Conservation (phyloP, 2,113 vertebrate genomes). For the Phyllostomus hastatus region DNA sequence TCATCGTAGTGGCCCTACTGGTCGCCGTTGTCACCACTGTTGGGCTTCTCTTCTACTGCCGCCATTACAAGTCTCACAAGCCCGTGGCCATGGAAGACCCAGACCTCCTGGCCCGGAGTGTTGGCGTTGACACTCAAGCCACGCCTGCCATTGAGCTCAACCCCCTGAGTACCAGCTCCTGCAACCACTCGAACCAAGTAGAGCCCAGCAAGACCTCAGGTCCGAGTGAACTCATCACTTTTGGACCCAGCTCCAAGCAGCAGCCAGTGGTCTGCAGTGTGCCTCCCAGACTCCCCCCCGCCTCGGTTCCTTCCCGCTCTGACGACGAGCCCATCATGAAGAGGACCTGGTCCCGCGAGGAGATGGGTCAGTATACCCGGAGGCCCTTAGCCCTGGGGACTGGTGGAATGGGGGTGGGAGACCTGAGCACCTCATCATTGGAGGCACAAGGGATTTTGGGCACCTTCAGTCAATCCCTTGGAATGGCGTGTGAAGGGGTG, state of each 20-base stretch:
- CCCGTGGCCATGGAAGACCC: slow-evolving; percentile 90
- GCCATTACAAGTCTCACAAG: slow-evolving; percentile 85
- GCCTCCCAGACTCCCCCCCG: slow-evolving; percentile 90
- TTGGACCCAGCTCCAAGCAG: slow-evolving; percentile 76
- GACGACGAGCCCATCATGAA: slow-evolving; percentile 92
- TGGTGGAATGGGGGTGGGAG: neutral
- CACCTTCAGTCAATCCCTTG: neutral
- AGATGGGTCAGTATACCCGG: slow-evolving; percentile 87
- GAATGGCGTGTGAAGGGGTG: neutral
- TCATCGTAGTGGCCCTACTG: slow-evolving; percentile 79
- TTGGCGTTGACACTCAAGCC: slow-evolving; percentile 83
- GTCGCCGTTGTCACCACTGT: slow-evolving; percentile 75
- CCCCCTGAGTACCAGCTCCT: slow-evolving; percentile 75
- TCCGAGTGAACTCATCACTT: slow-evolving; percentile 78
- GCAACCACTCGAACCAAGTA: slow-evolving; percentile 83
- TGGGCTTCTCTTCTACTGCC: slow-evolving; percentile 80
- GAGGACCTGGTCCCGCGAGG: slow-evolving; percentile 92
- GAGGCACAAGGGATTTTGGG: neutral
- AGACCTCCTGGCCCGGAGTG: slow-evolving; percentile 90
- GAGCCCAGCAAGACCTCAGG: slow-evolving; percentile 79
- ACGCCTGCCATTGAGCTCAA: slow-evolving; percentile 86
- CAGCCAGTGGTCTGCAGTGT: slow-evolving; percentile 93
- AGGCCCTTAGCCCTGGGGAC: neutral
- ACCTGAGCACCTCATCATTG: neutral
- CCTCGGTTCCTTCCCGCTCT: slow-evolving; percentile 82